A percentile compares a stretch with the other conserved stretches of the same genome.
phyloP scores from a whole-genome alignment of 1,140 invertebrate species.

The Cylas formicarius region DNA sequence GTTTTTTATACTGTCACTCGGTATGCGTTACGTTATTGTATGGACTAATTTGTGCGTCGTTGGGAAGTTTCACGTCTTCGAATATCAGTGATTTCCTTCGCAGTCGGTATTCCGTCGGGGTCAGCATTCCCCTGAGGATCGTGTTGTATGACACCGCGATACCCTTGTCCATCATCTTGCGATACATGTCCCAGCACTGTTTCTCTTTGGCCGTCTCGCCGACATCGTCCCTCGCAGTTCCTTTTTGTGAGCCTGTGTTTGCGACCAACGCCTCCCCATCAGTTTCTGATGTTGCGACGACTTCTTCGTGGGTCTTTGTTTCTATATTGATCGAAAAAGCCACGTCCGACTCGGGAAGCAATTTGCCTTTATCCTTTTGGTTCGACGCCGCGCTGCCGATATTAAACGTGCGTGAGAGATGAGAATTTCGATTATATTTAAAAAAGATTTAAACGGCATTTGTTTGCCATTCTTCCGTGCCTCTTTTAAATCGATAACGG shows the following conservation, averaged over 20 bases:
- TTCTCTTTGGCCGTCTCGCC: slow-evolving; percentile 39
- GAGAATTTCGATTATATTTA: too few species aligned
- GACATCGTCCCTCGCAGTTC: slow-evolving; percentile 15
- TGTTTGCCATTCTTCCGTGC: too few species aligned
- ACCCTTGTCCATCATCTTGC: slow-evolving; percentile 60
- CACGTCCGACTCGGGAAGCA: too few species aligned
- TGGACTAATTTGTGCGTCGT: too few species aligned
- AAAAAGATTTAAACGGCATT: too few species aligned
- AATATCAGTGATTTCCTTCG: slow-evolving; percentile 22
- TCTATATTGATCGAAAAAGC: slow-evolving; percentile 9
- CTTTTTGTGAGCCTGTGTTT: slow-evolving; percentile 7
- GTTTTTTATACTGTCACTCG: too few species aligned
- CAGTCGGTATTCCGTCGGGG: slow-evolving; percentile 60
- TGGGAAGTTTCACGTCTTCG: slow-evolving; percentile 20
- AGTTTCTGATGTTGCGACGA: background rate
- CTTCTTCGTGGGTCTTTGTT: background rate
- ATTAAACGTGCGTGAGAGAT: too few species aligned
- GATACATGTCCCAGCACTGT: slow-evolving; percentile 61
- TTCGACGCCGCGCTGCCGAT: too few species aligned
- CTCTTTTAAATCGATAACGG: too few species aligned
- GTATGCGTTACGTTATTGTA: too few species aligned
- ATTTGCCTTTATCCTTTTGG: too few species aligned
- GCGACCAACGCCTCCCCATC: background rate
- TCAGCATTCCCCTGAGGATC: slow-evolving; percentile 61
- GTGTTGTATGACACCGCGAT: slow-evolving; percentile 62